Percentiles rank a stretch among this genome's conserved stretches.
phyloP scores from a whole-genome alignment of 1,140 invertebrate genomes.

The Orius insidiosus region DNA sequence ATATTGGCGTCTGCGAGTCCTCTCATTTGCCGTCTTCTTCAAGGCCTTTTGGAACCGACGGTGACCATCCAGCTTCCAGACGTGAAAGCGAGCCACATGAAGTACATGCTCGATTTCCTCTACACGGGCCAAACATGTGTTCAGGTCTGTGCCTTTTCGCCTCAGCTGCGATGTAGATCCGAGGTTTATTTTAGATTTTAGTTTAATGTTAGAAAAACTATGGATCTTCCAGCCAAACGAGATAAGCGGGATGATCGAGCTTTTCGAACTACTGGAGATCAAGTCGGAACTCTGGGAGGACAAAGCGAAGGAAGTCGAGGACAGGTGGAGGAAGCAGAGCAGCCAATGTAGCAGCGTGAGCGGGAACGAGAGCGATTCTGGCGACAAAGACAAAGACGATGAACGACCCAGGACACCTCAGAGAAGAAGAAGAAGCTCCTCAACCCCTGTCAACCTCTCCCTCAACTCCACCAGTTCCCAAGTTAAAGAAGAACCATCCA shows the following conservation, averaged over 20 bases:
- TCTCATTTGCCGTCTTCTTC: slow-evolving; percentile 50
- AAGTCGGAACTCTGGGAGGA: slow-evolving; percentile 51
- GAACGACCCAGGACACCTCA: slow-evolving; percentile 26
- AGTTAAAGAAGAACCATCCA: slow-evolving; percentile 7
- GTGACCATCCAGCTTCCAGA: slow-evolving; percentile 61
- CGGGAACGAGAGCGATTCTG: slow-evolving; percentile 24
- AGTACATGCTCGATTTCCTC: slow-evolving; percentile 60
- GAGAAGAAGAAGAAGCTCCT: slow-evolving; percentile 28
- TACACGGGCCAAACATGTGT: slow-evolving; percentile 70
- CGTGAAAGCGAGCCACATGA: slow-evolving; percentile 53
- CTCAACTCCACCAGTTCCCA: slow-evolving; percentile 23
- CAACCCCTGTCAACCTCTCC: slow-evolving; percentile 45
- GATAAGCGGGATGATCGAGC: slow-evolving; percentile 58
- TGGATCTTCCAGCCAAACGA: slow-evolving; percentile 49
- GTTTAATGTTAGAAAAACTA: slow-evolving; percentile 2
- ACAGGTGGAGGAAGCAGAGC: slow-evolving; percentile 3
- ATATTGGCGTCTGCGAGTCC: slow-evolving; percentile 69
- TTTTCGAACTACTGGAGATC: slow-evolving; percentile 64
- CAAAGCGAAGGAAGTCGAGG: slow-evolving; percentile 6
- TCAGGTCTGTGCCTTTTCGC: slow-evolving; percentile 33
- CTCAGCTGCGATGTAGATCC: background rate
- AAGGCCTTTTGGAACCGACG: slow-evolving; percentile 36
- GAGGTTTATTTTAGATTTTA: no score
- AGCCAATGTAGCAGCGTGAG: background rate
- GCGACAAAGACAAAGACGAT: slow-evolving; percentile 28